Evolutionary conservation across 2,113 vertebrate species (phyloP).

Genomic region (Tachycineta bicolor): DNA sequence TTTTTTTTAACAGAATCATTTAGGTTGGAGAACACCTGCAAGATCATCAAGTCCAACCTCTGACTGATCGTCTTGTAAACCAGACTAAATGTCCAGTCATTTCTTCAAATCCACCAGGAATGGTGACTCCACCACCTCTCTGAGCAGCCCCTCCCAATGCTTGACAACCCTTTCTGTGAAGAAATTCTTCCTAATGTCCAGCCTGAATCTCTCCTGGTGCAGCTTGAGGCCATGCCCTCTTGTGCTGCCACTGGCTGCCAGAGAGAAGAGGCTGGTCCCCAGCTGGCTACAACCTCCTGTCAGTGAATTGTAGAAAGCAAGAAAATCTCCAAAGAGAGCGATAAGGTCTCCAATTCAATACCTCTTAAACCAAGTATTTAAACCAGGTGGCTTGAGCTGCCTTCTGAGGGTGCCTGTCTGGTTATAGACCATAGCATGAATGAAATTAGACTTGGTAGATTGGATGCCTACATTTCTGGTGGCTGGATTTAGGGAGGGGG

Average conservation of each 20-base stretch:
- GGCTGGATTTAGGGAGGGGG: background rate
- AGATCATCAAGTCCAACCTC: background rate
- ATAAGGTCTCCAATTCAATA: background rate
- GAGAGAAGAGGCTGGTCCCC: background rate
- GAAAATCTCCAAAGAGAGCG: background rate
- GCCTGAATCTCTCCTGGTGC: background rate
- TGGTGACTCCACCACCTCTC: background rate
- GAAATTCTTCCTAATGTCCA: background rate
- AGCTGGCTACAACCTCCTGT: background rate
- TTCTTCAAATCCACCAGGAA: background rate
- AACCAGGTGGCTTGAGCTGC: background rate
- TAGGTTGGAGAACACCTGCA: background rate
- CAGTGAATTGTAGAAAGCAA: background rate
- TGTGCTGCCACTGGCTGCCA: background rate
- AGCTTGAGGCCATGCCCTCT: background rate
- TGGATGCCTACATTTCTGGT: background rate
- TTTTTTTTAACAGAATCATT: background rate
- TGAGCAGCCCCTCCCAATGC: background rate
- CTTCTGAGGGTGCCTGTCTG: background rate
- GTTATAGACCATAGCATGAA: background rate
- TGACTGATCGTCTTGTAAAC: background rate
- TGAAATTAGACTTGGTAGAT: background rate
- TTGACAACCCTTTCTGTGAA: background rate
- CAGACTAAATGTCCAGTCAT: background rate
- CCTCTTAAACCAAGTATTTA: background rate